These are phyloP conservation scores for Drosophila micromelanica DNA, from an alignment of 1,140 invertebrate genomes.

Conservation along the genomic window DNA sequence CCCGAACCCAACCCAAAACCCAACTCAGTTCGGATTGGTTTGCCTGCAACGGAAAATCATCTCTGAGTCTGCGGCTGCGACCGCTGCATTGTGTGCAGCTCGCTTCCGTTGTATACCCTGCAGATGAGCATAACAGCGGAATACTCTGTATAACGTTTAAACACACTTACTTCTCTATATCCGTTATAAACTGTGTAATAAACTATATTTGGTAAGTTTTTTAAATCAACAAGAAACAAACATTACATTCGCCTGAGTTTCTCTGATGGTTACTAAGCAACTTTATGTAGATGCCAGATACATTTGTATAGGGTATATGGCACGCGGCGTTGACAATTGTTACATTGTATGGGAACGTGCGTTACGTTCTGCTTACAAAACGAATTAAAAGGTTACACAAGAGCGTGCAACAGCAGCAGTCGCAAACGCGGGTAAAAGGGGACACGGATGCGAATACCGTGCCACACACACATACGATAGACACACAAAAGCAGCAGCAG, in stretches of 20 bases:
- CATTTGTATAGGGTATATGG: not conserved
- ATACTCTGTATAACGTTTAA: too few species aligned
- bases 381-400: conserved; percentile 84
- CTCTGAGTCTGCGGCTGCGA: conserved; percentile 19
- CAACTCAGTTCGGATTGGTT: conserved; percentile 37
- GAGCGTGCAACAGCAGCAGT: conserved; percentile 68
- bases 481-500: conserved; percentile 28
- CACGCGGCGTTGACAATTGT: conserved; percentile 9
- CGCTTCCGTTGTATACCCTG: conserved; percentile 57
- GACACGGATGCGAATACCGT: conserved; percentile 49
- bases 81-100: conserved; percentile 70
- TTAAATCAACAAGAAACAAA: too few species aligned
- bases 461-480: conserved; percentile 43
- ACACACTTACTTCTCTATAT: too few species aligned
- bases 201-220: too few species aligned
- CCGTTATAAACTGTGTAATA: too few species aligned
- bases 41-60: conserved; percentile 55
- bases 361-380: conserved; percentile 83
- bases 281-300: not conserved
- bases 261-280: too few species aligned
- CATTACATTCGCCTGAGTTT: too few species aligned
- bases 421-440: too few species aligned
- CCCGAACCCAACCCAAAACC: conserved; percentile 16
- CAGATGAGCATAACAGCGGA: not conserved
- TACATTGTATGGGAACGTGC: conserved; percentile 67